phyloP scores from a whole-genome alignment of 2,888 invertebrate species.

The Xanthostigma xanthostigma region DNA sequence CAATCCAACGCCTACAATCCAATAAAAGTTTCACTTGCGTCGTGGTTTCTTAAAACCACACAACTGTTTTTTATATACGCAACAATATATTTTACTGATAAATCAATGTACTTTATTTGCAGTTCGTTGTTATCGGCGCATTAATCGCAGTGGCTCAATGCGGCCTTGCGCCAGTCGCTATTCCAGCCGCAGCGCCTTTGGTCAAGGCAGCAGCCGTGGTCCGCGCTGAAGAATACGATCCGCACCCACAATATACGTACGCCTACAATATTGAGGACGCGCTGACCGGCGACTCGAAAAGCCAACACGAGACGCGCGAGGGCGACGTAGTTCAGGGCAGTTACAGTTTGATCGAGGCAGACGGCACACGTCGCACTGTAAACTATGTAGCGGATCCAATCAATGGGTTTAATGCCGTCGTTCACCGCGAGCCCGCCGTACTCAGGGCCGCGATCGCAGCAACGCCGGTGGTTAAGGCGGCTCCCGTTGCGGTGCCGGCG shows the following conservation, averaged over 20 bases:
- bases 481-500: constrained; percentile 9
- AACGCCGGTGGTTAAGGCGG: constrained; percentile 17
- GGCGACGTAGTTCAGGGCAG: constrained; percentile 50
- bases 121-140: too few species aligned
- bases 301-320: constrained; percentile 35
- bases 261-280: constrained; percentile 53
- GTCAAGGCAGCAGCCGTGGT: constrained; percentile 26
- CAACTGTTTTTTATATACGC: too few species aligned
- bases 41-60: too few species aligned
- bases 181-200: constrained; percentile 20
- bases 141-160: too few species aligned
- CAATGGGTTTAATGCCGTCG: constrained; percentile 50
- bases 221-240: constrained; percentile 39
- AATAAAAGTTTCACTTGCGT: too few species aligned
- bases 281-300: constrained; percentile 42
- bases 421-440: constrained; percentile 41
- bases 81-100: too few species aligned
- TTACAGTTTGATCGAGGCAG: constrained; percentile 46
- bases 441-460: constrained; percentile 30
- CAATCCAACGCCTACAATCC: too few species aligned
- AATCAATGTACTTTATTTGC: too few species aligned
- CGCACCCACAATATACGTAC: constrained; percentile 50
- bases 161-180: constrained; percentile 18
- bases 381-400: constrained; percentile 49
- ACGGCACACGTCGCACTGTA: constrained; percentile 43